Conservation (phyloP, 1,140 invertebrate genomes). For the Drosophila navojoa region DNA sequence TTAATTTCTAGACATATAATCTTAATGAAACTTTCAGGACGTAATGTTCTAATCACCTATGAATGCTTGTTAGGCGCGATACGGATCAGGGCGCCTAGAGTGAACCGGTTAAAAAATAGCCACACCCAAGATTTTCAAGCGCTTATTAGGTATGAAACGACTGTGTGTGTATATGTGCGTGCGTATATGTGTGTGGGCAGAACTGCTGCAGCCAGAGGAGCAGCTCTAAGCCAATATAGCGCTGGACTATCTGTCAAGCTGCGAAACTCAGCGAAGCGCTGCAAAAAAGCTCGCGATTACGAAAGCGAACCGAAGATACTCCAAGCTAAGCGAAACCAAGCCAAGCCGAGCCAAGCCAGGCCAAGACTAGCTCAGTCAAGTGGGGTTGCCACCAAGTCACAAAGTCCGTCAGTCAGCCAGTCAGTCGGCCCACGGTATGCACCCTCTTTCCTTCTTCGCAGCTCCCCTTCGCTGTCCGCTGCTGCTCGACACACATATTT, state of each 20-base stretch:
- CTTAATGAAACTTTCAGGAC: too few relatives aligned
- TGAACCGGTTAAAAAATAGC: too few relatives aligned
- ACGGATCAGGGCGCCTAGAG: too few relatives aligned
- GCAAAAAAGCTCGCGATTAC: constrained; percentile 65
- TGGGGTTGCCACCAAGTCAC: constrained; percentile 43
- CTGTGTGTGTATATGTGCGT: background rate
- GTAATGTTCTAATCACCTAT: too few relatives aligned
- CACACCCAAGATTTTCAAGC: constrained; percentile 69
- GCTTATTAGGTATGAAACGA: constrained; percentile 50
- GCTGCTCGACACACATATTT: constrained; percentile 56
- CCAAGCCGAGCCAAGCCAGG: constrained; percentile 18
- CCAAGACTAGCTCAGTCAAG: constrained; percentile 24
- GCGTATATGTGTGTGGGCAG: constrained; percentile 62
- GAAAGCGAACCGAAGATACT: constrained; percentile 72
- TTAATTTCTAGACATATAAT: too few relatives aligned
- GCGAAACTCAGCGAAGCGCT: constrained; percentile 75
- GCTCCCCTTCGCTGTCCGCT: too few relatives aligned
- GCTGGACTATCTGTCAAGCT: constrained; percentile 70
- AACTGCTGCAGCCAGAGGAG: constrained; percentile 72
- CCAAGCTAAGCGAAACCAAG: constrained; percentile 65
- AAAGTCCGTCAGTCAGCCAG: constrained; percentile 69
- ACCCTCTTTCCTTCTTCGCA: background rate
- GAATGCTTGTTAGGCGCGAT: too few relatives aligned
- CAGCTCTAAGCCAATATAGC: constrained; percentile 71
- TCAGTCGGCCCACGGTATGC: constrained; percentile 71